Evolutionary conservation across 2,888 invertebrate genomes (phyloP).

Genomic region (Orthonevra nobilis): DNA sequence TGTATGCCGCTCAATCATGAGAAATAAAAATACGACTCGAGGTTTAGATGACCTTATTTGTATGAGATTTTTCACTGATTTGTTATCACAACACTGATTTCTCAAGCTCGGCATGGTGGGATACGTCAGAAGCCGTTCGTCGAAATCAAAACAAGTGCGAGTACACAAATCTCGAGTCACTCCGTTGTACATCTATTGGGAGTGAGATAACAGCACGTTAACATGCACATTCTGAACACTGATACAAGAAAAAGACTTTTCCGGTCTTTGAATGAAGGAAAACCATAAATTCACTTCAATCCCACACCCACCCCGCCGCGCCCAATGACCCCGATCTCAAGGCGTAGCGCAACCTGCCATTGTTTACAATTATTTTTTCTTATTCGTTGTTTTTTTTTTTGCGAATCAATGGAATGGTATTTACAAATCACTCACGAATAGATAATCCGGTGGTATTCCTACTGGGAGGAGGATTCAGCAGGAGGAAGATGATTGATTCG

Average conservation of each 20-base stretch:
- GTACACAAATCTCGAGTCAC: no score
- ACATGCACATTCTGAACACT: background rate
- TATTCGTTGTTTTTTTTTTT: no score
- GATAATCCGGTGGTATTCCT: constrained; percentile 29
- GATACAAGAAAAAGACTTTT: constrained; percentile 22
- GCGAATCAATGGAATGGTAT: constrained; percentile 39
- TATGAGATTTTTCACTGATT: no score
- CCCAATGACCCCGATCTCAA: constrained; percentile 42
- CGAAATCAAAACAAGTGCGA: no score
- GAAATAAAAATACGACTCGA: no score
- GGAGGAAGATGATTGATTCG: constrained; percentile 63
- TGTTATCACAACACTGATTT: no score
- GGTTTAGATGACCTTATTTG: no score
- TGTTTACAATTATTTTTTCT: constrained; percentile 44
- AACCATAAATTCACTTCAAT: constrained; percentile 60
- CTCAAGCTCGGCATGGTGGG: no score
- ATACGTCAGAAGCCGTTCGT: no score
- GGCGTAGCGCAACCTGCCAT: constrained; percentile 10
- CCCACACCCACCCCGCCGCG: no score
- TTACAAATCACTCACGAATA: constrained; percentile 44
- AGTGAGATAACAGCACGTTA: constrained; percentile 29
- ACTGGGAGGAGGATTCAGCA: constrained; percentile 29
- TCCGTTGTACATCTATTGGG: no score
- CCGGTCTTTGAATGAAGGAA: constrained; percentile 2
- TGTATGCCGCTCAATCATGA: no score